Evolutionary conservation across 1,140 invertebrate species (phyloP).

Genomic region (Hormaphis cornu): DNA sequence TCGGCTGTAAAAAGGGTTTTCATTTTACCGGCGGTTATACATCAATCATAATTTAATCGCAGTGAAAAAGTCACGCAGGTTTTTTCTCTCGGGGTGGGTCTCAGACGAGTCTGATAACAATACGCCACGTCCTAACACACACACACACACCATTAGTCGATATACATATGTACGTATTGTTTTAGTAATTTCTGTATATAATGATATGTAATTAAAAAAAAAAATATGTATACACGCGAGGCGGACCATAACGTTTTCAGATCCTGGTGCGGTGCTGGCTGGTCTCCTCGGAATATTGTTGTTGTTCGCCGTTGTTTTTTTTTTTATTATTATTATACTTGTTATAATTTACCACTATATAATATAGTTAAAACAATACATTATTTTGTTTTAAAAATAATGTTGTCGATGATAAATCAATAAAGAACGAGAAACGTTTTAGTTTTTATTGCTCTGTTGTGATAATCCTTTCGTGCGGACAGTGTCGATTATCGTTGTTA

Average conservation of each 20-base stretch:
- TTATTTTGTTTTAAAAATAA: constrained; percentile 32
- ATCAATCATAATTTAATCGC: too few species aligned
- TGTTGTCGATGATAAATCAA: constrained; percentile 19
- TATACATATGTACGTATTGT: background rate
- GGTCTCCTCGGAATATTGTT: background rate
- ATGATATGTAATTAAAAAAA: too few species aligned
- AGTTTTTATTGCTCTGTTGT: constrained; percentile 24
- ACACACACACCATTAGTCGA: background rate
- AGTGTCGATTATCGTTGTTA: too few species aligned
- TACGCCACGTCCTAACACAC: too few species aligned
- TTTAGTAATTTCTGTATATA: background rate
- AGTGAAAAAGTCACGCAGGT: too few species aligned
- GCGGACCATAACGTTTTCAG: background rate
- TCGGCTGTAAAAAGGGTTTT: too few species aligned
- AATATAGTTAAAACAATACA: background rate
- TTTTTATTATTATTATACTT: background rate
- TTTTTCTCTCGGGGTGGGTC: too few species aligned
- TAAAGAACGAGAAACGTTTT: constrained; percentile 15
- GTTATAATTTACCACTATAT: background rate
- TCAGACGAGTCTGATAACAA: too few species aligned
- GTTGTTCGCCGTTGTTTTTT: background rate
- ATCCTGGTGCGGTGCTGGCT: background rate
- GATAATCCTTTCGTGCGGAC: background rate
- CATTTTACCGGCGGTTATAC: too few species aligned
- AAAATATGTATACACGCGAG: too few species aligned